These are phyloP conservation scores for Aricia agestis DNA, from an alignment of 1,140 invertebrate species.

Conservation along the genomic window DNA sequence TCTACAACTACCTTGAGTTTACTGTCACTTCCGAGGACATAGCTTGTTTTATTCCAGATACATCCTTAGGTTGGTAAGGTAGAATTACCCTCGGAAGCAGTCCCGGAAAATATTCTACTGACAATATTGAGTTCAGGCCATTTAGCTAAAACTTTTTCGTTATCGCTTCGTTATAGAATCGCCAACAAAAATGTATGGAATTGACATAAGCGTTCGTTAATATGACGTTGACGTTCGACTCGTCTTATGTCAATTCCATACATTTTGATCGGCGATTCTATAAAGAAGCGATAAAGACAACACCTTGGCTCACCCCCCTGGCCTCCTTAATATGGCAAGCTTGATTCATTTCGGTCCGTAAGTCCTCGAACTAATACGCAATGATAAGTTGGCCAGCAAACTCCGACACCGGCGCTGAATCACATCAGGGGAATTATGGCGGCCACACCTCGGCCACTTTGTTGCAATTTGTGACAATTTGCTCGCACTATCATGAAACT, in stretches of 20 bases:
- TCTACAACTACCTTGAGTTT: background rate
- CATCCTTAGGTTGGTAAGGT: background rate
- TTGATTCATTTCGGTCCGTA: background rate
- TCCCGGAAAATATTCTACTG: background rate
- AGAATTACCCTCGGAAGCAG: background rate
- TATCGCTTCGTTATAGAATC: no score
- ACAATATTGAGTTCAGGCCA: background rate
- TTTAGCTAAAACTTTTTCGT: no score
- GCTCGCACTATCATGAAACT: conserved; percentile 33
- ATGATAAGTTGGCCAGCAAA: conserved; percentile 25
- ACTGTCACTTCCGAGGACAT: background rate
- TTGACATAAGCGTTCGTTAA: no score
- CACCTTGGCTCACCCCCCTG: no score
- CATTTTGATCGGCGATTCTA: no score
- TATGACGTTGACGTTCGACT: no score
- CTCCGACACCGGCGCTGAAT: conserved; percentile 41
- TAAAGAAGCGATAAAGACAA: no score
- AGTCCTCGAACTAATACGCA: conserved; percentile 23
- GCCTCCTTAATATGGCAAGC: background rate
- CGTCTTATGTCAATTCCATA: no score
- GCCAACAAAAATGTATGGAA: no score
- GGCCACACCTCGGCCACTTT: conserved; percentile 40
- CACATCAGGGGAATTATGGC: conserved; percentile 41
- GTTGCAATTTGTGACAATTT: conserved; percentile 54
- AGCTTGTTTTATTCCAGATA: background rate